Evolutionary conservation across 2,113 vertebrate species (phyloP), one percentile per base, ranked within the genome.

Genomic region (Vidua macroura): DNA sequence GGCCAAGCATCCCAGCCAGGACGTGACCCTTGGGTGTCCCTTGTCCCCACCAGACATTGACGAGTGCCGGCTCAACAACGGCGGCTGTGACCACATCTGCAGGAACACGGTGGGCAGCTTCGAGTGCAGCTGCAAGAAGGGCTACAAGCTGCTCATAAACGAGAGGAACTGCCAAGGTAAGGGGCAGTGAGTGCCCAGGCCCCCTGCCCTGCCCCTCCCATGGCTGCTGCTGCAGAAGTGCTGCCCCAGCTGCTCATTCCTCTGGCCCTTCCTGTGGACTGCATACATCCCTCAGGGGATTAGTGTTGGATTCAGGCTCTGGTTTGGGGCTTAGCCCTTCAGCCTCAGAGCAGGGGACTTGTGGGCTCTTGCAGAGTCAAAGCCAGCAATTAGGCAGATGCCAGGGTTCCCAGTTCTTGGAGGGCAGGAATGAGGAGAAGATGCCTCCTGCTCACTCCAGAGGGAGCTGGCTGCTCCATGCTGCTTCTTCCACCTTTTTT

Each of bases 91-190:
- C 96, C 99, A 99, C 83, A 98, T 99, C 96, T 99, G 99, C 97
- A 98, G 99, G 86, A 99, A 99, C 98, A 99, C 99, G 0, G 99
- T 99, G 94, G 99, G 99, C 94, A 99, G 99, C 97, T 99, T 99
- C 1, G 99, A 99, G 92, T 99, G 99, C 98, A 99, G 99, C 98
- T 99, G 99, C 98, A 99, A 98, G 97, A 99, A 99, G 86, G 99
- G 99, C 94, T 99, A 99, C 97, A 99, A 99, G 92, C 98, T 99
- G 85, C 98, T 99, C 96, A 99, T 99, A 97, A 99, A 99, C 14
- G 99, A 99, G 95, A 98, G 99, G 93, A 99, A 98, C 55, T 99
- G 99, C 96, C 99, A 99, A 98, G 99, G 99, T 99, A 95, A 95
- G 62, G 78, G 44, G 25, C 15, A 8, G 10, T 3, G 11, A 68